Base-by-base conservation (phyloP, 2,888 invertebrate species). In the Cartodere bifasciata region DNA sequence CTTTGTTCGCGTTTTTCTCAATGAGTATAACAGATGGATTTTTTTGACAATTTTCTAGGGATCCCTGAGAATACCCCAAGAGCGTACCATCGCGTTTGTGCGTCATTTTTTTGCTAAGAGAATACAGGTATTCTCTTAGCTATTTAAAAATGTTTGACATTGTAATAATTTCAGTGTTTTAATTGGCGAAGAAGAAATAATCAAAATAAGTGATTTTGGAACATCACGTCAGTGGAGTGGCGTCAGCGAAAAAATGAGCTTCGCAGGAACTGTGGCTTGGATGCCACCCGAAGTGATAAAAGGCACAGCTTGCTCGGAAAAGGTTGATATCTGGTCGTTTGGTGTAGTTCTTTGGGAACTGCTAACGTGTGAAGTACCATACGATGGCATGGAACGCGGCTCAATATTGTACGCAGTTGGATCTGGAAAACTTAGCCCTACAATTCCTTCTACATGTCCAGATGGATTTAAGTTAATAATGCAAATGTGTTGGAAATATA, bases 241-340 rank as follows among this genome's bases (percentile, higher is more conserved):
- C 53, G 85, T 84, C 22, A 91, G 90, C 55, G 86, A 88, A 23
- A 82, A 87, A 52, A 98, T 98, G 97, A 86, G 90, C 40, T 97
- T 98, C 61, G 92, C 91, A 2, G 97, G 97, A 22, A 98, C 97
- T 0, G 90, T 95, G 1, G 90, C 94, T 0, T 98, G 97, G 97
- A 98, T 98, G 97, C 94, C 97, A 0, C 98, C 98, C 0, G 98
- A 98, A 65, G 86, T 97, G 22, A 95, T 98, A 43, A 75, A 92
- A 36, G 91, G 92, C 53, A 88, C 95, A 54, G 88, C 85, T 0
- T 98, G 94, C 59, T 92, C 90, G 0, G 95, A 97, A 55, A 90
- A 94, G 58, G 92, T 98, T 0, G 98, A 98, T 56, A 85, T 98
- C 37, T 98, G 97, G 95, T 92, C 95, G 0, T 98, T 82, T 55